These are phyloP conservation scores for Philotrypesis tridentata DNA, from an alignment of 1,140 invertebrate genomes.

Conservation along the genomic window DNA sequence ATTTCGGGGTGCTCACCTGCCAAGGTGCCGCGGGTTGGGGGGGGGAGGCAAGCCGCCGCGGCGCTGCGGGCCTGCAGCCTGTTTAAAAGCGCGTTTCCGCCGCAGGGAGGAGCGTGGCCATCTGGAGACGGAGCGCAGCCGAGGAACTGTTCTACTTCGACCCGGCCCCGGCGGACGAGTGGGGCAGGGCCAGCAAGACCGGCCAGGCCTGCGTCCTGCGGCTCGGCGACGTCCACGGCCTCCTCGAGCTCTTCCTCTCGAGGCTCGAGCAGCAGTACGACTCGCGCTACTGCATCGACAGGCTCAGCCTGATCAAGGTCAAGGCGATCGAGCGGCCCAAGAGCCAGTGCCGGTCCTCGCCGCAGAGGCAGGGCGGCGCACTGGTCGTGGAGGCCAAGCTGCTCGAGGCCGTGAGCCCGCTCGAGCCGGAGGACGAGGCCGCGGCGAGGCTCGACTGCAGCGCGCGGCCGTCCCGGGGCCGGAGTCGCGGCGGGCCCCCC, in stretches of 20 bases:
- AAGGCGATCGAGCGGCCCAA: slow-evolving; percentile 40
- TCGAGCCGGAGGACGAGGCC: background rate
- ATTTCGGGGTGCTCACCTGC: slow-evolving; percentile 60
- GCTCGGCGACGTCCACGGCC: slow-evolving; percentile 54
- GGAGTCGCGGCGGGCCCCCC: background rate
- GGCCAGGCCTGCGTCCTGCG: slow-evolving; percentile 60
- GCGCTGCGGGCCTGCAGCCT: no score
- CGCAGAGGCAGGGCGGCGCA: no score
- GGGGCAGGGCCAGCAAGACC: slow-evolving; percentile 40
- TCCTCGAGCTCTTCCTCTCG: slow-evolving; percentile 56
- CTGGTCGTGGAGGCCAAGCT: no score
- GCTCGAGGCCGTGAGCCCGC: no score
- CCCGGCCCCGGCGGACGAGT: slow-evolving; percentile 53
- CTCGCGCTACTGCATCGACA: slow-evolving; percentile 62
- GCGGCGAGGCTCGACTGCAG: slow-evolving; percentile 10
- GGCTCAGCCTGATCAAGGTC: slow-evolving; percentile 53
- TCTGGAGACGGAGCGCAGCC: slow-evolving; percentile 55
- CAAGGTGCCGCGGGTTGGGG: no score
- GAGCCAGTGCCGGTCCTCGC: background rate
- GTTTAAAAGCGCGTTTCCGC: background rate
- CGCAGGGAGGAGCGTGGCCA: slow-evolving; percentile 55
- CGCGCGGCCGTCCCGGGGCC: slow-evolving; percentile 6
- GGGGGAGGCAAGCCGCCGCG: no score
- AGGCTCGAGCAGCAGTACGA: slow-evolving; percentile 55
- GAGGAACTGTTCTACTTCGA: slow-evolving; percentile 60